These are phyloP conservation scores for Strigamia maritima DNA, from an alignment of 2,888 invertebrate genomes.

Conservation along the genomic window DNA sequence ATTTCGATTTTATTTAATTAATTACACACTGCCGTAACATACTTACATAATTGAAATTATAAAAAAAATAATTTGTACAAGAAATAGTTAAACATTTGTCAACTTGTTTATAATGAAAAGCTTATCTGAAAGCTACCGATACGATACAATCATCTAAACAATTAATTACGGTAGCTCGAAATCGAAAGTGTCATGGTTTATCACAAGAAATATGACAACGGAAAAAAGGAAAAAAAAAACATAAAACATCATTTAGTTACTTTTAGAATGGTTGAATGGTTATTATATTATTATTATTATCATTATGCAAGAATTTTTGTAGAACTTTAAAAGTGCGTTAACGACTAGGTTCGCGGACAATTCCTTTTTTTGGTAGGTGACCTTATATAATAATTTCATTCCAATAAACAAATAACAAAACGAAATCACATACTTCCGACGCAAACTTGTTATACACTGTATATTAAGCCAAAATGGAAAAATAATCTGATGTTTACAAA, in stretches of 20 bases:
- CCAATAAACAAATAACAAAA: background rate
- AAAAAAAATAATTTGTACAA: constrained; percentile 3
- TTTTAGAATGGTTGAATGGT: background rate
- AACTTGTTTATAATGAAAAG: background rate
- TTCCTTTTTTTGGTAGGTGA: background rate
- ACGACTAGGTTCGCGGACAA: background rate
- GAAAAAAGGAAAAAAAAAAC: background rate
- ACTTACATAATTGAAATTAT: constrained; percentile 1
- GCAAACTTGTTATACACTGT: too few species aligned
- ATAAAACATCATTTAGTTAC: background rate
- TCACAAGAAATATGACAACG: background rate
- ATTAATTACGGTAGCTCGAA: background rate
- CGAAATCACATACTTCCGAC: background rate
- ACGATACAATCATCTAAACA: background rate
- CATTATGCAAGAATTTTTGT: background rate
- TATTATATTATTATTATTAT: too few species aligned
- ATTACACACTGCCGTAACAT: constrained; percentile 10
- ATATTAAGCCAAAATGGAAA: background rate
- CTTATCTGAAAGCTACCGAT: background rate
- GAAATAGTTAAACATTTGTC: background rate
- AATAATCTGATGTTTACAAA: constrained; percentile 35
- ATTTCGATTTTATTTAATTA: background rate
- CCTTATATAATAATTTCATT: background rate
- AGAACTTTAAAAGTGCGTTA: background rate
- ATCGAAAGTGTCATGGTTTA: background rate